These are phyloP conservation scores for Falco biarmicus DNA, from an alignment of 2,797 vertebrate species.

Conservation along the genomic window DNA sequence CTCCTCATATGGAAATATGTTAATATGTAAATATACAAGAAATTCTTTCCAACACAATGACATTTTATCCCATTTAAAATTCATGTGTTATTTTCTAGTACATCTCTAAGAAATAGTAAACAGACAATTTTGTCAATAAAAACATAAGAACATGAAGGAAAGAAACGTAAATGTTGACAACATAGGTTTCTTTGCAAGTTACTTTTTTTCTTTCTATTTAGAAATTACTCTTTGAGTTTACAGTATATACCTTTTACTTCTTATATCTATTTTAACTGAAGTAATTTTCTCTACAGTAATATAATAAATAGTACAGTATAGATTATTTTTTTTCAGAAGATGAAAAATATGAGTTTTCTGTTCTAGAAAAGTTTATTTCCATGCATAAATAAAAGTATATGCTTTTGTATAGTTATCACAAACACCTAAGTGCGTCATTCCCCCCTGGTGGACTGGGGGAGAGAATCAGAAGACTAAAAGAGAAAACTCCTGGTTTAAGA, in stretches of 20 bases:
- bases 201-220: background rate
- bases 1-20: background rate
- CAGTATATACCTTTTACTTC: background rate
- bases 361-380: background rate
- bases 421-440: background rate
- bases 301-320: background rate
- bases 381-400: background rate
- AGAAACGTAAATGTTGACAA: background rate
- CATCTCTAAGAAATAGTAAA: background rate
- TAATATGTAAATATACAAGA: background rate
- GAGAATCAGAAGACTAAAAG: too few relatives aligned
- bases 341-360: background rate
- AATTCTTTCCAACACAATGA: background rate
- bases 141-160: background rate
- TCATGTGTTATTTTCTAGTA: background rate
- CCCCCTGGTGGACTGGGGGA: background rate
- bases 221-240: background rate
- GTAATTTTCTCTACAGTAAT: background rate
- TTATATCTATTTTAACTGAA: background rate
- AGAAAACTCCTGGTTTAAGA: too few relatives aligned
- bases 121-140: background rate
- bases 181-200: background rate
- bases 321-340: background rate
- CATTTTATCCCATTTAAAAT: background rate
- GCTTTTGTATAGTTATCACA: background rate